phyloP scores from a whole-genome alignment of 2,888 invertebrate species.

The Drosophila austrosaltans region DNA sequence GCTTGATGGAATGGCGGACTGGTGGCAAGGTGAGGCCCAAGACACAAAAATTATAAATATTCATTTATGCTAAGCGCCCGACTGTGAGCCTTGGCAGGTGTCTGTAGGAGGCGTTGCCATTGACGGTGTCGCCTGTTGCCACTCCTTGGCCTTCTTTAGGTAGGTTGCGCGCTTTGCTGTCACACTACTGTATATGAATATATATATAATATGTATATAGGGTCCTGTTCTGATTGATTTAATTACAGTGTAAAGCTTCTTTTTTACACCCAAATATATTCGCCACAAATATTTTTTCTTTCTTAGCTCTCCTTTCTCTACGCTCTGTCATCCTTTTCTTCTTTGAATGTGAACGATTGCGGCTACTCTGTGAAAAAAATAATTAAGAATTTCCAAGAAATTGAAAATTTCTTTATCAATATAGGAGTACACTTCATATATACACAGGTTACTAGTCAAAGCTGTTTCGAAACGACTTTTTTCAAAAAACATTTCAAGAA shows the following conservation, averaged over 20 bases:
- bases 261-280: constrained; percentile 40
- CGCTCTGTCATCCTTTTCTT: background rate
- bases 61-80: constrained; percentile 75
- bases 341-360: background rate
- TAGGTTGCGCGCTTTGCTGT: constrained; percentile 50
- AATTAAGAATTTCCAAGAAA: background rate
- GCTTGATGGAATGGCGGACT: constrained; percentile 34
- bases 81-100: constrained; percentile 66
- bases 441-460: too few species aligned
- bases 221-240: constrained; percentile 72
- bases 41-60: constrained; percentile 73
- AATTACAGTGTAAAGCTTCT: constrained; percentile 64
- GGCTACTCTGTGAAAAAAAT: background rate
- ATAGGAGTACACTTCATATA: too few species aligned
- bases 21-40: constrained; percentile 31
- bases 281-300: background rate
- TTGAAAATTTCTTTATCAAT: background rate
- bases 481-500: too few species aligned
- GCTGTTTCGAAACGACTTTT: too few species aligned
- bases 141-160: constrained; percentile 9
- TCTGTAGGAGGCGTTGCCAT: constrained; percentile 49
- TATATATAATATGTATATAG: background rate
- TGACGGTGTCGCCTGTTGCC: constrained; percentile 44
- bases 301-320: background rate
- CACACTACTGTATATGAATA: constrained; percentile 37